phyloP scores from a whole-genome alignment of 2,113 vertebrate species.

The Siniperca chuatsi region DNA sequence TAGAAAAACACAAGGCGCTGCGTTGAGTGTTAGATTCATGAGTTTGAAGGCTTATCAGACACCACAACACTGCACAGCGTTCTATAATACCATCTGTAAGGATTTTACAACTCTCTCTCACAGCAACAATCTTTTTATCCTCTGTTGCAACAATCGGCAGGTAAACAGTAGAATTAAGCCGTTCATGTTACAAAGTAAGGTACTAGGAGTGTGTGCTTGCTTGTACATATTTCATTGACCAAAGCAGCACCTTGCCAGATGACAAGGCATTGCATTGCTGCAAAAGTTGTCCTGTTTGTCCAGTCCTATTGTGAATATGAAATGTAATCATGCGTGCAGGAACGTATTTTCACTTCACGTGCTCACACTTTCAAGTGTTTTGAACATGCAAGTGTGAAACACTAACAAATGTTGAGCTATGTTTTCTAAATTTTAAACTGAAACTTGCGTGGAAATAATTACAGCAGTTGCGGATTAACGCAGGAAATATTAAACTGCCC shows the following conservation, averaged over 20 bases:
- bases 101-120: slow-evolving; percentile 23
- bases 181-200: background rate
- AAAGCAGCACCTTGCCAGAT: background rate
- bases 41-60: slow-evolving; percentile 17
- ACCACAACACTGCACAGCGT: background rate
- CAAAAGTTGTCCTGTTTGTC: background rate
- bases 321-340: no score
- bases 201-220: background rate
- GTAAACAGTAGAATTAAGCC: slow-evolving; percentile 30
- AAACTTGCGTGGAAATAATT: background rate
- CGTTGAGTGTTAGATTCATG: slow-evolving; percentile 6
- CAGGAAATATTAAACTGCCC: background rate
- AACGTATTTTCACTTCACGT: no score
- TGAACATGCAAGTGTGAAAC: background rate
- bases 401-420: background rate
- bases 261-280: no score
- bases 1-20: slow-evolving; percentile 1
- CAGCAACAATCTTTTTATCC: slow-evolving; percentile 6
- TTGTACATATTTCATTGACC: background rate
- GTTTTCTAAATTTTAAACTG: background rate
- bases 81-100: slow-evolving; percentile 9
- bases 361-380: background rate
- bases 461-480: background rate
- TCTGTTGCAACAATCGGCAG: slow-evolving; percentile 18
- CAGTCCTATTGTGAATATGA: background rate